These are phyloP conservation scores for Agrypnia vestita DNA, from an alignment of 1,140 invertebrate species.

Conservation along the genomic window DNA sequence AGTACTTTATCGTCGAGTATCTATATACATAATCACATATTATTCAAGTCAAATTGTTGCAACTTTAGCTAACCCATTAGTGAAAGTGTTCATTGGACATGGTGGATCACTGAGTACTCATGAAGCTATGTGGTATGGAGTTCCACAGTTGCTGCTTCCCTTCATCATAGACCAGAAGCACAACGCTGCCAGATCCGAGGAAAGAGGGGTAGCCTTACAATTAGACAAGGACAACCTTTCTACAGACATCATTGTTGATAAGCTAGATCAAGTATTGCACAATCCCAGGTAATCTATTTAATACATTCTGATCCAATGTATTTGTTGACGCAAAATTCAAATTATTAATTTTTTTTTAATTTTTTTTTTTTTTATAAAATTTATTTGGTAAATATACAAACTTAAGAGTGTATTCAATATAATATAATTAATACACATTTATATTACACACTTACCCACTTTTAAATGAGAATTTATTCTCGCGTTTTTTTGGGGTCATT, in stretches of 20 bases:
- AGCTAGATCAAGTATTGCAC: constrained; percentile 45
- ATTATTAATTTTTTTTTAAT: not conserved
- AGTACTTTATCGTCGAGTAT: too few relatives aligned
- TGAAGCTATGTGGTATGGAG: constrained; percentile 73
- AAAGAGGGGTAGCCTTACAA: constrained; percentile 54
- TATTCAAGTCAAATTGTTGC: constrained; percentile 14
- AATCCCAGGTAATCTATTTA: constrained; percentile 31
- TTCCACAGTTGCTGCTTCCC: constrained; percentile 74
- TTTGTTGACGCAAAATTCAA: too few relatives aligned
- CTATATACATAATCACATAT: too few relatives aligned
- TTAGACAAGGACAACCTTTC: constrained; percentile 50
- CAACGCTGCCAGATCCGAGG: constrained; percentile 52
- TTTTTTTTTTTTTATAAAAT: too few relatives aligned
- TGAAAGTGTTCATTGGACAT: constrained; percentile 74
- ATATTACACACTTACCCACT: too few relatives aligned
- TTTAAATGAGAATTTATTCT: too few relatives aligned
- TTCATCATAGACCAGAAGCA: constrained; percentile 70
- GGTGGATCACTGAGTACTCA: constrained; percentile 74
- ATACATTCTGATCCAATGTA: too few relatives aligned
- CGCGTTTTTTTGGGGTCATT: too few relatives aligned
- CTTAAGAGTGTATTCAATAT: too few relatives aligned
- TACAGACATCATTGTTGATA: constrained; percentile 36
- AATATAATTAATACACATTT: too few relatives aligned
- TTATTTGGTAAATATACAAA: too few relatives aligned
- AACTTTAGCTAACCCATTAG: constrained; percentile 69